Evolutionary conservation across 2,888 invertebrate genomes (phyloP).

Genomic region (Nomada goodeniana): DNA sequence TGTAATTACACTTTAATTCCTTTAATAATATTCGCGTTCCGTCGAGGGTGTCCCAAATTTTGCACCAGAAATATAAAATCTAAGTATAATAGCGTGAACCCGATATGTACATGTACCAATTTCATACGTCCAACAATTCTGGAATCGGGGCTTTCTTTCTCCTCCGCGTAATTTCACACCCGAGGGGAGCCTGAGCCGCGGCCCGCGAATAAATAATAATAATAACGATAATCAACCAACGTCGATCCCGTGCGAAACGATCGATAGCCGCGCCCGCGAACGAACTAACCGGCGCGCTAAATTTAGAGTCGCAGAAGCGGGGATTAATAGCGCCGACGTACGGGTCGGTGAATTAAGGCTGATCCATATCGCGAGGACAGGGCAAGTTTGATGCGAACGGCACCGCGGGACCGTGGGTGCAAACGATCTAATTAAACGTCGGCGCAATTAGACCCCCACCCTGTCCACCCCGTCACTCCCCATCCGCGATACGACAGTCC

Average conservation of each 20-base stretch:
- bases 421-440: conserved; percentile 67
- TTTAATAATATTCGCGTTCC: too few species aligned
- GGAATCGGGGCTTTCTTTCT: too few species aligned
- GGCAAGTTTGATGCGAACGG: conserved; percentile 63
- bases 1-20: too few species aligned
- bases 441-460: conserved; percentile 58
- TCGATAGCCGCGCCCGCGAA: conserved; percentile 45
- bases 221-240: too few species aligned
- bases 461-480: conserved; percentile 7
- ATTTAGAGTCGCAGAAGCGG: conserved; percentile 62
- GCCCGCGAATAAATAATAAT: too few species aligned
- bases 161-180: too few species aligned
- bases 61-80: too few species aligned
- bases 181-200: too few species aligned
- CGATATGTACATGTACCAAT: too few species aligned
- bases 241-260: background rate
- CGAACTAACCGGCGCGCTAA: conserved; percentile 59
- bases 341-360: conserved; percentile 67
- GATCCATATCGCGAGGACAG: conserved; percentile 69
- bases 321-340: conserved; percentile 63
- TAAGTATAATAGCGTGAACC: too few species aligned
- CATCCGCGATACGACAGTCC: conserved; percentile 55
- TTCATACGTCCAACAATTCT: too few species aligned
- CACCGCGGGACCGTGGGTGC: conserved; percentile 52
- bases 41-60: too few species aligned